These are phyloP conservation scores for Whitmania pigra DNA, from an alignment of 1,140 invertebrate species.

Conservation along the genomic window DNA sequence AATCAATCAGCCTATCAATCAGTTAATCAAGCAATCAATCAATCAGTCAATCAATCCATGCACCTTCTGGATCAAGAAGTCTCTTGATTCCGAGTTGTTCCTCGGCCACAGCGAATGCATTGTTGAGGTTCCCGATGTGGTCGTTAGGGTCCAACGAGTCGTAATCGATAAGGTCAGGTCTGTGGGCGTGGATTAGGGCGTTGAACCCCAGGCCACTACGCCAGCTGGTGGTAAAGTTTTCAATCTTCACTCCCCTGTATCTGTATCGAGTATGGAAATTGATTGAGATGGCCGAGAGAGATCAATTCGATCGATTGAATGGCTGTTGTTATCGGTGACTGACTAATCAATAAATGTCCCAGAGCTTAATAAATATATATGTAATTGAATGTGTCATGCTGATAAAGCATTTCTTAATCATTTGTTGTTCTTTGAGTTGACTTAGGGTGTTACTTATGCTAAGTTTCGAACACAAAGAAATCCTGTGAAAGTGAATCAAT, in stretches of 20 bases:
- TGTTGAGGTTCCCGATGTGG: constrained; percentile 82
- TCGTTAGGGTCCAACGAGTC: constrained; percentile 57
- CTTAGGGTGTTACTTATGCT: too few species aligned
- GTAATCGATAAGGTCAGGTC: constrained; percentile 82
- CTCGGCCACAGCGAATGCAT: constrained; percentile 86
- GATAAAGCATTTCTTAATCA: too few species aligned
- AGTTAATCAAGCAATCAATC: neutral
- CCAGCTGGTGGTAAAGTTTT: constrained; percentile 75
- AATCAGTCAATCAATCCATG: constrained; percentile 11
- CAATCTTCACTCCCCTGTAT: constrained; percentile 63
- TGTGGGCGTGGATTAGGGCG: constrained; percentile 85
- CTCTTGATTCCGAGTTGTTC: constrained; percentile 74
- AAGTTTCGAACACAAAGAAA: too few species aligned
- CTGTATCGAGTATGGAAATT: constrained; percentile 5
- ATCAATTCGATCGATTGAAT: neutral
- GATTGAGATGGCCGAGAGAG: neutral
- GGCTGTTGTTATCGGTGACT: too few species aligned
- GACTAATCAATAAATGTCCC: neutral
- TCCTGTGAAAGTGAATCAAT: neutral
- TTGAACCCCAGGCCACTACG: constrained; percentile 86
- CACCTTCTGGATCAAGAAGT: constrained; percentile 69
- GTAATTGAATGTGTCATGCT: too few species aligned
- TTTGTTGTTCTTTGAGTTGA: neutral
- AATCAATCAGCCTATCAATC: neutral
- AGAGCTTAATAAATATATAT: too few species aligned